phyloP scores from a whole-genome alignment of 2,113 vertebrate genomes.

The Lophura nycthemera region DNA sequence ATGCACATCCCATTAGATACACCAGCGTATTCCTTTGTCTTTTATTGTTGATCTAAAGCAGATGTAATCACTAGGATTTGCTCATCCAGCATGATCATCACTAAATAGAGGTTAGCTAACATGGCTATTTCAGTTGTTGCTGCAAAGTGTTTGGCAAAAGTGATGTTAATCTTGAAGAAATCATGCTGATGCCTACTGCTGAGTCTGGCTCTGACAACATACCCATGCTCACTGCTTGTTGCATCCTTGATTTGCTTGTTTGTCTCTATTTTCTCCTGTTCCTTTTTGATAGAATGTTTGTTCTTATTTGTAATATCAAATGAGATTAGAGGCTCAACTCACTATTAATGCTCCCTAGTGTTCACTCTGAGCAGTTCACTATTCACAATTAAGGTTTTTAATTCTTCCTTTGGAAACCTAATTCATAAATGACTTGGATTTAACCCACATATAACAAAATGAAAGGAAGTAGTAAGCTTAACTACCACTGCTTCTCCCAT shows the following conservation, averaged over 20 bases:
- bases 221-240: background rate
- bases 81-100: background rate
- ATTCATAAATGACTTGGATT: background rate
- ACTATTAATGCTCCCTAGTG: background rate
- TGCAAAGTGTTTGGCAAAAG: background rate
- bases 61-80: background rate
- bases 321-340: background rate
- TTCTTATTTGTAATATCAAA: background rate
- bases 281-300: background rate
- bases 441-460: background rate
- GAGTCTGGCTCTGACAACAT: background rate
- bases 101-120: background rate
- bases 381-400: background rate
- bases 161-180: background rate
- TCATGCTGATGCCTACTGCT: background rate
- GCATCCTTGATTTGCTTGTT: background rate
- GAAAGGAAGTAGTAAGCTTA: background rate
- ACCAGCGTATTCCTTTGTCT: slow-evolving; percentile 11
- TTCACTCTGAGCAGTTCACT: background rate
- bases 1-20: background rate
- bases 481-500: background rate
- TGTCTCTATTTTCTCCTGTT: background rate
- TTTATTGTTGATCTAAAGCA: slow-evolving; percentile 12
- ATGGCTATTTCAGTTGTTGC: background rate
- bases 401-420: background rate